phyloP scores from a whole-genome alignment of 2,888 invertebrate genomes.

The Drosophila anomelani region DNA sequence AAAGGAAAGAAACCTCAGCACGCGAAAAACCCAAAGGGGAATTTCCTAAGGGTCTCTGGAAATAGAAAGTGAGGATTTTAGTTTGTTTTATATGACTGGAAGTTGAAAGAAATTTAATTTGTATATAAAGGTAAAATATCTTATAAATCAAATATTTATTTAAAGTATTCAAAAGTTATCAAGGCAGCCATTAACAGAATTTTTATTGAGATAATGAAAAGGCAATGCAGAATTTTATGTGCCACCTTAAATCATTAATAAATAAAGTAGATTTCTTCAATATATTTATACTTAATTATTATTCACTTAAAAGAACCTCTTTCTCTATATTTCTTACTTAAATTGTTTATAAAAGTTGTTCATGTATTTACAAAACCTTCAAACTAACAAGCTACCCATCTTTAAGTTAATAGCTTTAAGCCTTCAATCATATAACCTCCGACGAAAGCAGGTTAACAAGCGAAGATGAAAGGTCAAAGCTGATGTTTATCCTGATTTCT shows the following conservation, averaged over 20 bases:
- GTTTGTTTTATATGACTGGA: constrained; percentile 1
- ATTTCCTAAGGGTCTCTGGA: constrained; percentile 19
- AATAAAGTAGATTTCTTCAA: too few species aligned
- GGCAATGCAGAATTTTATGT: background rate
- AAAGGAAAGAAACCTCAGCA: constrained; percentile 12
- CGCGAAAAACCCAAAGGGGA: constrained; percentile 35
- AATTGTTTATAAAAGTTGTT: background rate
- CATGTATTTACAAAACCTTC: background rate
- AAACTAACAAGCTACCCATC: background rate
- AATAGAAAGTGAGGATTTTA: constrained; percentile 18
- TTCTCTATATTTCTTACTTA: background rate
- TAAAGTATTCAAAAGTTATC: background rate
- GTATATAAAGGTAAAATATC: too few species aligned
- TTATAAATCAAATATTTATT: too few species aligned
- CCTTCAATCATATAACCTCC: background rate
- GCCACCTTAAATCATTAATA: background rate
- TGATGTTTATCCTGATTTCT: constrained; percentile 34
- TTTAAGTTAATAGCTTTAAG: constrained; percentile 4
- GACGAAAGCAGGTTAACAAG: constrained; percentile 1
- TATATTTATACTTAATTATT: too few species aligned
- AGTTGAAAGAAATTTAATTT: background rate
- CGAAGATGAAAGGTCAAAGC: constrained; percentile 40
- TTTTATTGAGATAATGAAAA: background rate
- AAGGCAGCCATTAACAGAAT: too few species aligned
- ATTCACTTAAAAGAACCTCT: too few species aligned